Conservation (phyloP, 2,113 vertebrate species). For the Scomber colias region DNA sequence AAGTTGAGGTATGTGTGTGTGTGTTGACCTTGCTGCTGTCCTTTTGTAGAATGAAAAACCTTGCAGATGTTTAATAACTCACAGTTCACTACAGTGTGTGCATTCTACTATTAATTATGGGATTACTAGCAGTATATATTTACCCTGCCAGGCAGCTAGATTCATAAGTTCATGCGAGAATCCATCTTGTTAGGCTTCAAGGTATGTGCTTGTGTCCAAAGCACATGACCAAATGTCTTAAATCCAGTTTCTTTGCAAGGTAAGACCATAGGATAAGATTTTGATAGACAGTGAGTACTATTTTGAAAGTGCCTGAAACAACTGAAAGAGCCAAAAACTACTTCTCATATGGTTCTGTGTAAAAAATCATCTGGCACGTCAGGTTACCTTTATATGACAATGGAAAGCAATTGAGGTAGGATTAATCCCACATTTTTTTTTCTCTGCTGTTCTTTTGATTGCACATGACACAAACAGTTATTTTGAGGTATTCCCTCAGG, state of each 20-base stretch:
- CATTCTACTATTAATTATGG: conserved; percentile 19
- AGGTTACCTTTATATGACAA: neutral
- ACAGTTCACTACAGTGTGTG: conserved; percentile 14
- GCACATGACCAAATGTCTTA: too few relatives aligned
- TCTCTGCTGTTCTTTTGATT: neutral
- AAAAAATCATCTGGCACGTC: too few relatives aligned
- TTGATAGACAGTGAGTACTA: too few relatives aligned
- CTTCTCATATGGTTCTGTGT: too few relatives aligned
- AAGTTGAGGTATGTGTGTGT: conserved; percentile 4
- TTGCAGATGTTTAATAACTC: conserved; percentile 40
- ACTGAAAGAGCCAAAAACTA: too few relatives aligned
- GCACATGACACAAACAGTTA: conserved; percentile 1
- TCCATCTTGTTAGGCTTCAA: too few relatives aligned
- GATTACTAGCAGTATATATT: neutral
- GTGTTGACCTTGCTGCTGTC: conserved; percentile 19
- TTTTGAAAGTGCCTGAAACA: too few relatives aligned
- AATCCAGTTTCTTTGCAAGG: too few relatives aligned
- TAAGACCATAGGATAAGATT: too few relatives aligned
- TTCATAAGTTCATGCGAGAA: too few relatives aligned
- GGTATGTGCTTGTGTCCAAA: too few relatives aligned
- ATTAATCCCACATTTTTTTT: conserved; percentile 12
- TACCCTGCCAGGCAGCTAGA: too few relatives aligned
- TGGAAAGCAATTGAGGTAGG: neutral
- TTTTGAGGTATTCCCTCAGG: neutral
- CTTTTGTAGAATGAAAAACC: conserved; percentile 25